Evolutionary conservation across 2,888 invertebrate species (phyloP).

Genomic region (Apocheima hispidaria): DNA sequence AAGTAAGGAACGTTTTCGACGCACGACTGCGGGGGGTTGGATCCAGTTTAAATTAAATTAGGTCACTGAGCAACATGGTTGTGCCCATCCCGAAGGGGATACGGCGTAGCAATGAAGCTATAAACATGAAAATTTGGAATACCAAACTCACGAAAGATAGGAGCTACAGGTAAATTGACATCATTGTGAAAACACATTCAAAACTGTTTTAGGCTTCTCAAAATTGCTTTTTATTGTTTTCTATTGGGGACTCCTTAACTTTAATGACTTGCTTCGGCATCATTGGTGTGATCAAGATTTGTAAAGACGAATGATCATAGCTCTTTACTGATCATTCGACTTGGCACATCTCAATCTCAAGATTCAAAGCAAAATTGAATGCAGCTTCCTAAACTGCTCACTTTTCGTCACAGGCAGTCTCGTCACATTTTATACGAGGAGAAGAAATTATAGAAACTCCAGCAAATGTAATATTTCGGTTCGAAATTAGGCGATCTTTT

Average conservation of each 20-base stretch:
- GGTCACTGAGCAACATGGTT: constrained; percentile 23
- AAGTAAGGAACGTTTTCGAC: constrained; percentile 44
- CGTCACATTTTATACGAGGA: constrained; percentile 24
- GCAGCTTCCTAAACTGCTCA: not conserved
- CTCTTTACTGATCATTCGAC: too few relatives aligned
- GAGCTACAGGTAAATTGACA: not conserved
- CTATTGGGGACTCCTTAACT: not conserved
- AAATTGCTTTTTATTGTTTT: not conserved
- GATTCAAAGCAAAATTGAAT: too few relatives aligned
- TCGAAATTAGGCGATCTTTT: constrained; percentile 45
- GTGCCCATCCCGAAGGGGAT: constrained; percentile 6
- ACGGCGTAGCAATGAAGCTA: not conserved
- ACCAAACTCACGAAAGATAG: too few relatives aligned
- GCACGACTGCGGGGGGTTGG: constrained; percentile 10
- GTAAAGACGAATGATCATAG: too few relatives aligned
- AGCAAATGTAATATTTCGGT: constrained; percentile 39
- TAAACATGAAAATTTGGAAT: not conserved
- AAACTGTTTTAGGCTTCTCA: not conserved
- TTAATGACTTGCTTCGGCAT: not conserved
- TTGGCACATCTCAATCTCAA: too few relatives aligned
- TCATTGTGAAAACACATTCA: not conserved
- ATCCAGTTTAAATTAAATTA: constrained; percentile 29
- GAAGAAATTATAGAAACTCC: constrained; percentile 27
- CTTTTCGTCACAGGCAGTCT: constrained; percentile 10
- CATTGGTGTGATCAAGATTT: too few relatives aligned